phyloP scores from a whole-genome alignment of 2,888 invertebrate species.

The Dryocosmus kuriphilus region DNA sequence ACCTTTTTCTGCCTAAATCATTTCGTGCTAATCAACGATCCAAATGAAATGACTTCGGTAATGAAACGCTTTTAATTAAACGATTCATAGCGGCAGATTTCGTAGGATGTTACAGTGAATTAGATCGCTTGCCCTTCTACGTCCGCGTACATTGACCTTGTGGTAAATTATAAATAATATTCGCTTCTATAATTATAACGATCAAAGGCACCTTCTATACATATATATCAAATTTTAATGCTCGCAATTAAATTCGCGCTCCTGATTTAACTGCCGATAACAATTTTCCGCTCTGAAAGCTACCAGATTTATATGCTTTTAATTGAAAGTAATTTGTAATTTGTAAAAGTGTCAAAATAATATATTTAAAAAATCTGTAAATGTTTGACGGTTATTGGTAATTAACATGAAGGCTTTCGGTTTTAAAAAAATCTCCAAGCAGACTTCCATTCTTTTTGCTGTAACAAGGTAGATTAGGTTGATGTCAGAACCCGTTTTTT shows the following conservation, averaged over 20 bases:
- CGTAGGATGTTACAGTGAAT: slow-evolving; percentile 5
- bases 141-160: not conserved
- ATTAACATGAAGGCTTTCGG: too few species aligned
- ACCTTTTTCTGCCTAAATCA: slow-evolving; percentile 6
- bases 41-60: not conserved
- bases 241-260: not conserved
- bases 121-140: not conserved
- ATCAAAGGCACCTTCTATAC: too few species aligned
- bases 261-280: not conserved
- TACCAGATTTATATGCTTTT: not conserved
- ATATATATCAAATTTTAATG: not conserved
- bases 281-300: not conserved
- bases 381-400: too few species aligned
- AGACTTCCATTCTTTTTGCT: too few species aligned
- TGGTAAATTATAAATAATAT: slow-evolving; percentile 7
- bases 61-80: slow-evolving; percentile 20
- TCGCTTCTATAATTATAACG: not conserved
- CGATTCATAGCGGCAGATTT: not conserved
- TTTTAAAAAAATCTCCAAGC: too few species aligned
- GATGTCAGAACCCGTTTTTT: too few species aligned
- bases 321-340: not conserved
- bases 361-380: not conserved
- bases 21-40: slow-evolving; percentile 4
- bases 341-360: too few species aligned
- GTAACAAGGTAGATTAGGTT: too few species aligned